Conservation (phyloP, 2,888 invertebrate genomes). For the Philaethria dido region DNA sequence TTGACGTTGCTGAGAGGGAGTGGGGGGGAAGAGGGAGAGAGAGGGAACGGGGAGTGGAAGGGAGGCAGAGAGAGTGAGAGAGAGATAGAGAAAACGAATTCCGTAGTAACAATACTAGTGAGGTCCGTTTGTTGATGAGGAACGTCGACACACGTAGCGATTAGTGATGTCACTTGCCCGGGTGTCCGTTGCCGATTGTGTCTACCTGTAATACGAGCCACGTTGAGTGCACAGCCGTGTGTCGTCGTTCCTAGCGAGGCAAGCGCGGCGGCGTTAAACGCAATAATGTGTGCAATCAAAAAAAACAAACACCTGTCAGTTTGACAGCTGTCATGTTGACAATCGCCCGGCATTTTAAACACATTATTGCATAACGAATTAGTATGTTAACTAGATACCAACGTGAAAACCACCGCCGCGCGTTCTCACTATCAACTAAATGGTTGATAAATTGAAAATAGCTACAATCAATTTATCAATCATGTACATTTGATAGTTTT, state of each 20-base stretch:
- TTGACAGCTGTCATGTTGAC: slow-evolving; percentile 3
- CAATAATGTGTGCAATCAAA: slow-evolving; percentile 19
- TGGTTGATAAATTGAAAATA: slow-evolving; percentile 14
- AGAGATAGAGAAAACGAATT: slow-evolving; percentile 46
- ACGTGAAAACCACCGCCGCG: slow-evolving; percentile 57
- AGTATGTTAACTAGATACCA: slow-evolving; percentile 38
- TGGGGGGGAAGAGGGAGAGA: too few relatives aligned
- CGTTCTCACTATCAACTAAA: slow-evolving; percentile 54
- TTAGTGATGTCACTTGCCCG: slow-evolving; percentile 69
- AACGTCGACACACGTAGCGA: slow-evolving; percentile 81
- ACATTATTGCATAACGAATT: slow-evolving; percentile 37
- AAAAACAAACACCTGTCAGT: too few relatives aligned
- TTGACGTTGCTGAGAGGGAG: neutral
- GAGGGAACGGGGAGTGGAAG: too few relatives aligned
- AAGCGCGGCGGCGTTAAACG: slow-evolving; percentile 44
- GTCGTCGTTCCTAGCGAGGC: slow-evolving; percentile 81
- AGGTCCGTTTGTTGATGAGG: slow-evolving; percentile 79
- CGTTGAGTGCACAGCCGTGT: slow-evolving; percentile 77
- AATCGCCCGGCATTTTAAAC: slow-evolving; percentile 1
- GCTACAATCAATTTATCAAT: slow-evolving; percentile 22
- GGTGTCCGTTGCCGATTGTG: slow-evolving; percentile 72
- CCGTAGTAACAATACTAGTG: slow-evolving; percentile 71
- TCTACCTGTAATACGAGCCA: slow-evolving; percentile 77
- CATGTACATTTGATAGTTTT: slow-evolving; percentile 29
- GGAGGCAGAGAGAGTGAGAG: slow-evolving; percentile 7